Evolutionary conservation across 2,113 vertebrate genomes (phyloP).

Genomic region (Thamnaconus septentrionalis): DNA sequence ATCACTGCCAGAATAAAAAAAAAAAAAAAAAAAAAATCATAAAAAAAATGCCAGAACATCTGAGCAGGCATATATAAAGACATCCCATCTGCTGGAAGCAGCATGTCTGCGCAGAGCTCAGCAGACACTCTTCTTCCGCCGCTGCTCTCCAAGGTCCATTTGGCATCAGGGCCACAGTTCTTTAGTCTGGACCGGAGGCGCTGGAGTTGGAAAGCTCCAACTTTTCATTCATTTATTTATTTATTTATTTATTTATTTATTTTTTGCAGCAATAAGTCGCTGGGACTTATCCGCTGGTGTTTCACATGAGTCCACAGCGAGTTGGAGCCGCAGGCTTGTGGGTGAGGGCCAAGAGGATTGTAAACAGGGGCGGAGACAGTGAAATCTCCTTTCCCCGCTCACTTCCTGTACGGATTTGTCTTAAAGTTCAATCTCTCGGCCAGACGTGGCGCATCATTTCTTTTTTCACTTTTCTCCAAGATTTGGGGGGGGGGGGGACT

Average conservation of each 20-base stretch:
- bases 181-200: constrained; percentile 5
- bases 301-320: constrained; percentile 33
- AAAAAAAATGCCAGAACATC: not conserved
- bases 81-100: constrained; percentile 18
- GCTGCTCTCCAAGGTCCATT: constrained; percentile 20
- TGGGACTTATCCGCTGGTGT: constrained; percentile 31
- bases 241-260: not conserved
- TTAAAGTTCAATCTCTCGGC: too few species aligned
- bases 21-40: too few species aligned
- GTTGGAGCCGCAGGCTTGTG: constrained; percentile 14
- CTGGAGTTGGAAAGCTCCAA: constrained; percentile 13
- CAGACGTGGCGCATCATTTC: too few species aligned
- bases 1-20: constrained; percentile 36
- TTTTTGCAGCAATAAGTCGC: not conserved
- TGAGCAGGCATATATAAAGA: constrained; percentile 18
- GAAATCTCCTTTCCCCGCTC: too few species aligned
- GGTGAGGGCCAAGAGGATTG: constrained; percentile 5
- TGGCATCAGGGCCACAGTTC: constrained; percentile 7
- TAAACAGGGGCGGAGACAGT: too few species aligned
- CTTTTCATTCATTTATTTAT: not conserved
- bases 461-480: not conserved
- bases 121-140: constrained; percentile 15
- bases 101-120: constrained; percentile 12
- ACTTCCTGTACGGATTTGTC: too few species aligned
- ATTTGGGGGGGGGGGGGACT: not conserved